Base-by-base conservation (phyloP, 2,797 vertebrate genomes). In the Bucorvus abyssinicus region DNA sequence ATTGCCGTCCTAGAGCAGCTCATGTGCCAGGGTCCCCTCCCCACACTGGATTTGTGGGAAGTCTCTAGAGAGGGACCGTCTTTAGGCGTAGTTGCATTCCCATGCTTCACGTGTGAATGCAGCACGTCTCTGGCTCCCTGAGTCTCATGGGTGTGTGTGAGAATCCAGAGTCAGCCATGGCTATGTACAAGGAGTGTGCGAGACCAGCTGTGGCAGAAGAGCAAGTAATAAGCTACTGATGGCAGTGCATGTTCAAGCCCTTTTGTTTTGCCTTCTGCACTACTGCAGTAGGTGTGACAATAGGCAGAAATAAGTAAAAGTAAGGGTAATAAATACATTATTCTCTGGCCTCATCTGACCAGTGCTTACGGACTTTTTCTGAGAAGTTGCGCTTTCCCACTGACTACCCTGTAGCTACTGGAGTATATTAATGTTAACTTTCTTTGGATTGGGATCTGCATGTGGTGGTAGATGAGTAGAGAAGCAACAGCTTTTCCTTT, bases 21-120 rank as follows among this genome's bases (percentile, higher is more conserved):
- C 0, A 4, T 30, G 52, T 71, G 60, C 53, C 42, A 38, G 47
- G 42, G 29, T 45, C 32, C 21, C 26, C 42, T 45, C 34, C 24
- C 18, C 2, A 0, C 0, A 0, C 42, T 21, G 53, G 27, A 24
- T 81, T 77, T 71, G 21, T 24, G 36, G 29, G 47, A 14, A 71
- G 5, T 7, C 57, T 80, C 34, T 40, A 70, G 20, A n/a, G 14
- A 44, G 63, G 21, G 38, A 19, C n/a, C 5, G 4, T 47, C 61
- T 47, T 47, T 47, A 84, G 20, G 40, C 36, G 40, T 36, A 27
- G 49, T 7, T 56, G 56, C 36, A 55, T 44, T 84, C 49, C 16
- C 34, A 22, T 3, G 7, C 26, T 91, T 64, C 30, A 53, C 2
- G 3, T 0, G 0, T 47, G 55, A 60, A 11, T 36, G 73, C 60